Percentiles rank a stretch among this genome's conserved stretches.
Conservation (phyloP, 2,113 vertebrate genomes). For the Perccottus glenii region DNA sequence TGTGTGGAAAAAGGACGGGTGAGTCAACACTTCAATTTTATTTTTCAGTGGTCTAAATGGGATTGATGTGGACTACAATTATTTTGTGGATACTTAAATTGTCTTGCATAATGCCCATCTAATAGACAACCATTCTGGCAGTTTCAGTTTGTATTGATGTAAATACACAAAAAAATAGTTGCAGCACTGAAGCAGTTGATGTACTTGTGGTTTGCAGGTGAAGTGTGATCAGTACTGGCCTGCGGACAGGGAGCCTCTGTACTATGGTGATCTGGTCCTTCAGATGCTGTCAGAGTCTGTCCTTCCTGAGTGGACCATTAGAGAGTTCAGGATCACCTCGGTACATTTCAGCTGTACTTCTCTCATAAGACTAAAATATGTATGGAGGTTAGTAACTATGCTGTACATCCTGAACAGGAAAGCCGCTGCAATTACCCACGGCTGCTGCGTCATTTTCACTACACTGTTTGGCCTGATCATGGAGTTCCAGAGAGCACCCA, state of each 20-base stretch:
- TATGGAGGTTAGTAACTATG: not conserved
- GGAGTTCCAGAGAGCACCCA: constrained; percentile 94
- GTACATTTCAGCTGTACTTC: constrained; percentile 1
- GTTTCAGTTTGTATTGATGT: not conserved
- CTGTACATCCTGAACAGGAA: constrained; percentile 77
- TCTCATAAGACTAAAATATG: not conserved
- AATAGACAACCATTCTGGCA: too few species aligned
- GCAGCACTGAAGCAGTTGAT: not conserved
- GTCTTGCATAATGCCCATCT: too few species aligned
- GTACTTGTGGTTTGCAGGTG: constrained; percentile 77
- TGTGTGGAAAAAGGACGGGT: constrained; percentile 96
- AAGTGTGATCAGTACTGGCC: constrained; percentile 99
- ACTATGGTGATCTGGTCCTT: constrained; percentile 93
- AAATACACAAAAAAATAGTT: too few species aligned
- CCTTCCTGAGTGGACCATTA: constrained; percentile 95
- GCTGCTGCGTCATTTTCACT: constrained; percentile 94
- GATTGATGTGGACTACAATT: too few species aligned
- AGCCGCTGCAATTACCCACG: constrained; percentile 82
- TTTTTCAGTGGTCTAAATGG: not conserved
- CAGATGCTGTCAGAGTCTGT: constrained; percentile 95
- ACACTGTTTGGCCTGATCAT: constrained; percentile 97
- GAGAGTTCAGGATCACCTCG: constrained; percentile 94
- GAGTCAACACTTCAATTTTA: constrained; percentile 64
- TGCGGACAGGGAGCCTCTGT: constrained; percentile 88
- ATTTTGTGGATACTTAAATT: too few species aligned